Evolutionary conservation across 2,888 invertebrate genomes (phyloP).

Genomic region (Druceiella hillmani): DNA sequence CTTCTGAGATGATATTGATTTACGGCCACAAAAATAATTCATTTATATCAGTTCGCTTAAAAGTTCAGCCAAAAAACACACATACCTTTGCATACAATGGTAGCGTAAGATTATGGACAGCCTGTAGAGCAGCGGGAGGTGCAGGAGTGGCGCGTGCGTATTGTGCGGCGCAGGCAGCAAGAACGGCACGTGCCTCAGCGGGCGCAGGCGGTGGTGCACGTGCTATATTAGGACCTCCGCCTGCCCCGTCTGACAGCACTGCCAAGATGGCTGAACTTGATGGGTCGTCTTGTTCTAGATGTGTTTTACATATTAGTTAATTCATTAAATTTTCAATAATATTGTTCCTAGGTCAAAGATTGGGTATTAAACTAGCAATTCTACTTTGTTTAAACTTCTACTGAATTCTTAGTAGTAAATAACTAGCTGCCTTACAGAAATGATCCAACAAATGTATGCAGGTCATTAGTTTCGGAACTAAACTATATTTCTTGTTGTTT

Average conservation of each 20-base stretch:
- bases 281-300: slow-evolving; percentile 40
- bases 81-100: slow-evolving; percentile 65
- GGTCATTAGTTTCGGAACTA: too few species aligned
- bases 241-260: slow-evolving; percentile 44
- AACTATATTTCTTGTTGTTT: too few species aligned
- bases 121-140: slow-evolving; percentile 55
- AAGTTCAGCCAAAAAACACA: not conserved
- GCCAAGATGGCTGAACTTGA: slow-evolving; percentile 48
- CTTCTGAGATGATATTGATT: too few species aligned
- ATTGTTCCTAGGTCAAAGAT: too few species aligned
- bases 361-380: too few species aligned
- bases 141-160: slow-evolving; percentile 49
- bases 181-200: slow-evolving; percentile 40
- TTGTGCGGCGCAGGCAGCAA: slow-evolving; percentile 40
- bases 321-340: too few species aligned
- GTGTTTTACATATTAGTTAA: too few species aligned
- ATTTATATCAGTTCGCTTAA: too few species aligned
- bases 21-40: not conserved
- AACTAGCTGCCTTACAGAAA: too few species aligned
- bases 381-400: too few species aligned
- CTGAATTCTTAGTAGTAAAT: too few species aligned
- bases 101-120: slow-evolving; percentile 59
- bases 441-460: too few species aligned
- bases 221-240: slow-evolving; percentile 41
- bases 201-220: slow-evolving; percentile 41